A percentile compares a stretch with the other conserved stretches of the same genome.
Evolutionary conservation across 2,888 invertebrate species (phyloP).

Genomic region (Falcaria lacertinaria): DNA sequence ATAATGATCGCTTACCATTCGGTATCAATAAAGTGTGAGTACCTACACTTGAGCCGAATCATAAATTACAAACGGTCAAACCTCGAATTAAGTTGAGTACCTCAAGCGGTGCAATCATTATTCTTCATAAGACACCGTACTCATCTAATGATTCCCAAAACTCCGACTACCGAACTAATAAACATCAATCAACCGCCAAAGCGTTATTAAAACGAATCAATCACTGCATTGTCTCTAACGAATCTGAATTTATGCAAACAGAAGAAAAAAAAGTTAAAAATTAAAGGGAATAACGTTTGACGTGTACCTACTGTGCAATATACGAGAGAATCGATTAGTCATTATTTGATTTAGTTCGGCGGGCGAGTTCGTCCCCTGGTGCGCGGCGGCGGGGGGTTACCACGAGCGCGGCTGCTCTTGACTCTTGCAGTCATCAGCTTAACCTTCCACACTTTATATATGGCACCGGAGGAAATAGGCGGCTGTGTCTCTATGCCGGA

Average conservation of each 20-base stretch:
- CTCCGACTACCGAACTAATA: conserved; percentile 78
- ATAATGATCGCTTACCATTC: neutral
- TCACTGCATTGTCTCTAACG: conserved; percentile 74
- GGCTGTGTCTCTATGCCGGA: conserved; percentile 28
- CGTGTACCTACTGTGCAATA: conserved; percentile 80
- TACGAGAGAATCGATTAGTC: conserved; percentile 77
- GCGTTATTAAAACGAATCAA: conserved; percentile 74
- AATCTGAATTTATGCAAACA: conserved; percentile 74
- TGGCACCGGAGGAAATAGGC: conserved; percentile 51
- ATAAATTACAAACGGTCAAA: conserved; percentile 67
- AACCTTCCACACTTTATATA: conserved; percentile 74
- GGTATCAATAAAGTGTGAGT: conserved; percentile 52
- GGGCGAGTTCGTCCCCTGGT: conserved; percentile 61
- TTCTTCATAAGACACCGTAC: conserved; percentile 73
- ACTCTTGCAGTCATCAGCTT: conserved; percentile 62
- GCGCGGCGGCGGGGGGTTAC: conserved; percentile 67
- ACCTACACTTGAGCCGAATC: conserved; percentile 40
- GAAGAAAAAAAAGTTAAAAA: conserved; percentile 68
- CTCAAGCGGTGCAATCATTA: conserved; percentile 63
- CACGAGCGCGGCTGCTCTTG: conserved; percentile 58
- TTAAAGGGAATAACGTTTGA: conserved; percentile 76
- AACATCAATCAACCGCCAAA: conserved; percentile 74
- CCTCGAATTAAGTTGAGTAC: conserved; percentile 73
- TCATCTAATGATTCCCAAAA: conserved; percentile 74
- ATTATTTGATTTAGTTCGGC: conserved; percentile 80